Evolutionary conservation across 2,113 vertebrate genomes (phyloP), one percentile per base, ranked within the genome.

Genomic region (Psilopogon haemacephalus): DNA sequence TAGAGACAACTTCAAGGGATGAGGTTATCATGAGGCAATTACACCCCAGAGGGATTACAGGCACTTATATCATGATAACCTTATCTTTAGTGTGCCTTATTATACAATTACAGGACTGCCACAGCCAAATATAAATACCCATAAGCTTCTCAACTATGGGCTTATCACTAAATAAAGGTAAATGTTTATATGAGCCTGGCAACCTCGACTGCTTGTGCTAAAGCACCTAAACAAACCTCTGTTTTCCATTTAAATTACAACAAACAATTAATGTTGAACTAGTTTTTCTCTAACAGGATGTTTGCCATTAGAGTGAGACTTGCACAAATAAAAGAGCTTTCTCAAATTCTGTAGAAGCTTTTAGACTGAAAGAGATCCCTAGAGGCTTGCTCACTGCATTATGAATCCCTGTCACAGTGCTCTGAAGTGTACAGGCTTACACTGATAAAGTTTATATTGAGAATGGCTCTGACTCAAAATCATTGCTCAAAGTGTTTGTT

Each of bases 21-120:
- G 87, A 95, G 94, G 95, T 96, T 97, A 96, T 96, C 93, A 75
- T 67, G 80, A 97, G 77, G 88, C 84, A 96, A 96, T 96, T 95
- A 71, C 37, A 92, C 95, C 85, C 94, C 84, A 86, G 91, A 94
- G 92, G 89, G 77, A 94, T 95, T 94, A 96, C 87, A 94, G 73
- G 64, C 89, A 91, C 74, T 96, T 96, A 60, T 93, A 96, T 94
- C 85, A 95, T 50, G 93, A 94, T 97, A 97, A 95, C 86, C 87
- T 95, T 95, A 94, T 94, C 94, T 96, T 92, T 86, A 88, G 56
- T 73, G 44, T 89, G 78, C 86, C 74, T 96, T 95, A 90, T 93
- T 96, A 95, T 95, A 95, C 83, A 96, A 90, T 94, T 95, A 95
- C 62, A 88, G 93, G 89, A 58, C 92, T 85, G 58, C 55, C 46